These are phyloP conservation scores for Oncorhynchus keta DNA, from an alignment of 2,113 vertebrate species.

Conservation along the genomic window DNA sequence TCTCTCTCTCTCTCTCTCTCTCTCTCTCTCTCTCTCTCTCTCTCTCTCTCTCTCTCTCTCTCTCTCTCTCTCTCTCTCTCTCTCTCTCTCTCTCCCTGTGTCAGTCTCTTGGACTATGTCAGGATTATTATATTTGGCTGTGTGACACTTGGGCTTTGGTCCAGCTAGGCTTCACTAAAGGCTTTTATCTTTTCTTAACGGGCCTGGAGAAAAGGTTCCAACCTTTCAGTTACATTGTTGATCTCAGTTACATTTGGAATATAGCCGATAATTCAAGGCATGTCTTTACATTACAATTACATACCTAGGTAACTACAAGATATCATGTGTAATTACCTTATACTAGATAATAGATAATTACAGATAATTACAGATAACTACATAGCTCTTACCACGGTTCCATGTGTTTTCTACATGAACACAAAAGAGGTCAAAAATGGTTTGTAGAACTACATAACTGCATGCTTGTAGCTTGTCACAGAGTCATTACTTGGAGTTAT, in stretches of 20 bases:
- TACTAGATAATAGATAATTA: not conserved
- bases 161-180: not conserved
- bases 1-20: too few species aligned
- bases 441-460: too few species aligned
- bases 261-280: not conserved
- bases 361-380: not conserved
- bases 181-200: not conserved
- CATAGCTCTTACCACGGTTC: not conserved
- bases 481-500: too few species aligned
- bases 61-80: too few species aligned
- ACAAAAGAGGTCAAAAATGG: too few species aligned
- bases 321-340: not conserved
- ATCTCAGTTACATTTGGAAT: not conserved
- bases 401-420: too few species aligned
- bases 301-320: not conserved
- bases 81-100: too few species aligned
- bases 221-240: not conserved
- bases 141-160: not conserved
- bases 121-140: conserved; percentile 21
- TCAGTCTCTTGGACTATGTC: conserved; percentile 20
- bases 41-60: too few species aligned
- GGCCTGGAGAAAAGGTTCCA: not conserved
- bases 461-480: too few species aligned
- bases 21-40: too few species aligned
- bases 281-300: not conserved